These are phyloP conservation scores for Tiphia femorata DNA, from an alignment of 2,888 invertebrate species.

Conservation along the genomic window DNA sequence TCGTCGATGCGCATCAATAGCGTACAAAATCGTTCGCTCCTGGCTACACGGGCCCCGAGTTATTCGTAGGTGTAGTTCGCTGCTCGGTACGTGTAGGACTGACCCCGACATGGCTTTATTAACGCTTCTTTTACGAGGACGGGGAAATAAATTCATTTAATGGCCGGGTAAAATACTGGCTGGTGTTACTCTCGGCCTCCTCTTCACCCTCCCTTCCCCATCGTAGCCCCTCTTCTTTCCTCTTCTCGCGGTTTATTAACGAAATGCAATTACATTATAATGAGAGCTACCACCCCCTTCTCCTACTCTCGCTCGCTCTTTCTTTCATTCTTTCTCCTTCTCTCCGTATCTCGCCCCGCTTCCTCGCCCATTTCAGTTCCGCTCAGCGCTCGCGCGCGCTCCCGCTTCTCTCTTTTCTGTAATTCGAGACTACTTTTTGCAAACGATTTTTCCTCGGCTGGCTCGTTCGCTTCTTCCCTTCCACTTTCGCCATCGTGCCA, in stretches of 20 bases:
- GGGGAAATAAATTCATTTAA: constrained; percentile 37
- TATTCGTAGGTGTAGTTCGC: no score
- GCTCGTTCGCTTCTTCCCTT: no score
- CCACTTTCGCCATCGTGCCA: no score
- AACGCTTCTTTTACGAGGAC: constrained; percentile 31
- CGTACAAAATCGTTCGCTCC: no score
- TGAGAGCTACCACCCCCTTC: not conserved
- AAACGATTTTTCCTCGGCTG: no score
- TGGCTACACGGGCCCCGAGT: no score
- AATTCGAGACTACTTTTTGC: no score
- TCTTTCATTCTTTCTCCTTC: not conserved
- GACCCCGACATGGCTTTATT: constrained; percentile 25
- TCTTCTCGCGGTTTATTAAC: constrained; percentile 21
- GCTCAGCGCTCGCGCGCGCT: no score
- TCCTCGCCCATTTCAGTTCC: no score
- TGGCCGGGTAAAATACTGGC: constrained; percentile 24
- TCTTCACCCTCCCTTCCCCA: constrained; percentile 6
- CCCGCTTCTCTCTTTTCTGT: no score
- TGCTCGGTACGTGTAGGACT: not conserved
- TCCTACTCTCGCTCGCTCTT: constrained; percentile 17
- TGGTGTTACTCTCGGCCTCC: constrained; percentile 14
- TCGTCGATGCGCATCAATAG: no score
- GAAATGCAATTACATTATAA: constrained; percentile 25
- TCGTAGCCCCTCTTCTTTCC: not conserved
- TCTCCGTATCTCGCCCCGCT: not conserved